A percentile compares a stretch with the other conserved stretches of the same genome.
phyloP scores from a whole-genome alignment of 2,113 vertebrate genomes.

The Sturnira hondurensis region DNA sequence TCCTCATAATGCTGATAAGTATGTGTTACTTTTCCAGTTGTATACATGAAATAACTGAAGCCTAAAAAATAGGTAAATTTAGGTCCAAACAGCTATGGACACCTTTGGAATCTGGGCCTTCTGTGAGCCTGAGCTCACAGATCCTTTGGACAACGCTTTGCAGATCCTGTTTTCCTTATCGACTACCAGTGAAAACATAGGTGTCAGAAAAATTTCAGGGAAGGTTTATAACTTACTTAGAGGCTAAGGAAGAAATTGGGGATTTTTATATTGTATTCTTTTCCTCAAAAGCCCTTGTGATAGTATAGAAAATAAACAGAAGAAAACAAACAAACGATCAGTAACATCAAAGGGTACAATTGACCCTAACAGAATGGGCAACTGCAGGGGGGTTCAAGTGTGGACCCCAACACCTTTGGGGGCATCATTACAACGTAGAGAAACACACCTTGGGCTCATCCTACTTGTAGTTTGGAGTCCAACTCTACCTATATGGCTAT shows the following conservation, averaged over 20 bases:
- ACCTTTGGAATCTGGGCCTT: background rate
- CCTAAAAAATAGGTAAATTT: background rate
- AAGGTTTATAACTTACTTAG: background rate
- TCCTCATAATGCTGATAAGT: background rate
- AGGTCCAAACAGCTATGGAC: background rate
- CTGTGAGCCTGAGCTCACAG: background rate
- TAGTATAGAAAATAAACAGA: background rate
- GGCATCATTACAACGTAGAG: background rate
- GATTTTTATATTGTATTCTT: background rate
- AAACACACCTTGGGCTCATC: background rate
- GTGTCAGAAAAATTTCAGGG: background rate
- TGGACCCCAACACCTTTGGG: rapidly evolving
- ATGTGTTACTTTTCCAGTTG: background rate
- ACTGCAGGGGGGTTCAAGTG: no score
- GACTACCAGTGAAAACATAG: background rate
- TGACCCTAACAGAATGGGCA: background rate
- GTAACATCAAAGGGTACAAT: background rate
- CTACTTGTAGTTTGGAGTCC: background rate
- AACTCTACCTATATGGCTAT: background rate
- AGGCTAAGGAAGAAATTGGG: background rate
- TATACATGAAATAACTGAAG: background rate
- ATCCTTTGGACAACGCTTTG: background rate
- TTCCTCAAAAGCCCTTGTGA: background rate
- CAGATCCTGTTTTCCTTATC: background rate
- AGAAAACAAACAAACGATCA: background rate